These are phyloP conservation scores for Aphis gossypii DNA, from an alignment of 1,140 invertebrate species.

Conservation along the genomic window DNA sequence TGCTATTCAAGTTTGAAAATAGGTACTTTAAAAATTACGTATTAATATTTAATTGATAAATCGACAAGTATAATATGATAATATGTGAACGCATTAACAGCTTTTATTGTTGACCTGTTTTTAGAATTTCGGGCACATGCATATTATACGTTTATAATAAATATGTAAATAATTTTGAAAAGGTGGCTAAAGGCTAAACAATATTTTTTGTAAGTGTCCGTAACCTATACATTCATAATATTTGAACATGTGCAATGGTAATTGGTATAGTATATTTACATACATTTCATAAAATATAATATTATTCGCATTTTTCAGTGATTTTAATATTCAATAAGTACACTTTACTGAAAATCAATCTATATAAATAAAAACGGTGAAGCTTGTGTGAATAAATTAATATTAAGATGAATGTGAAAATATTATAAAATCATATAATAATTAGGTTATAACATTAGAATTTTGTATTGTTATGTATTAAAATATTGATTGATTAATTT, in stretches of 20 bases:
- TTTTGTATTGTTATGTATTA: too few species aligned
- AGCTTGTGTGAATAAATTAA: neutral
- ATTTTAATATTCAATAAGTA: neutral
- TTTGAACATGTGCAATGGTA: neutral
- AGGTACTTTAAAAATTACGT: neutral
- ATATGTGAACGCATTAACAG: neutral
- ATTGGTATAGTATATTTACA: too few species aligned
- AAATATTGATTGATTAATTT: neutral
- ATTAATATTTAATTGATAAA: neutral
- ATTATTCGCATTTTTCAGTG: too few species aligned
- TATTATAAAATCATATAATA: too few species aligned
- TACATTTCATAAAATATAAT: too few species aligned
- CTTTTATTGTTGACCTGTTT: neutral
- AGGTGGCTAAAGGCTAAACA: neutral
- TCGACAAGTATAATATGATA: neutral
- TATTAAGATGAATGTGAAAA: too few species aligned
- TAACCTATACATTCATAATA: neutral
- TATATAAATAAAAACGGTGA: neutral
- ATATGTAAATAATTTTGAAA: too few species aligned
- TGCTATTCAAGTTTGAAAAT: neutral
- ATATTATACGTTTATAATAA: too few species aligned
- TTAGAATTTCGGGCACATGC: neutral
- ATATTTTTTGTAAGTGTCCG: neutral
- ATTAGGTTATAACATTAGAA: neutral
- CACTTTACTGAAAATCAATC: neutral